Conservation (phyloP, 2,888 invertebrate species). For the Nymphalis urticae region DNA sequence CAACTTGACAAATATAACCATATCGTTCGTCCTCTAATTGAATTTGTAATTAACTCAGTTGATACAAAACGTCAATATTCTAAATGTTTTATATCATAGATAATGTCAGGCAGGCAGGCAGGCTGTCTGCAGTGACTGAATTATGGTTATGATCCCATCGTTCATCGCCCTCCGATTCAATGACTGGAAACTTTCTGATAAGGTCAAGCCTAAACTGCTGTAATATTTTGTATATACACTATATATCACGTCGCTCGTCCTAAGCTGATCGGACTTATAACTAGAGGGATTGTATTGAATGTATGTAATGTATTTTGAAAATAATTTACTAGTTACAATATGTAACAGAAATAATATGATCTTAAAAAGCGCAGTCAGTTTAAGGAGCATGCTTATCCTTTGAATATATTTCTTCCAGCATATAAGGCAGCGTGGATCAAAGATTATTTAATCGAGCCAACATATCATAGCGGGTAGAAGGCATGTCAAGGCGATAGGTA, state of each 20-base stretch:
- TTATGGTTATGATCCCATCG: slow-evolving; percentile 53
- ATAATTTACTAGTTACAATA: too few relatives aligned
- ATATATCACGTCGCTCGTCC: slow-evolving; percentile 42
- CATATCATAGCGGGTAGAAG: too few relatives aligned
- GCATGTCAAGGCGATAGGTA: too few relatives aligned
- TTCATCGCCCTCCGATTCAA: slow-evolving; percentile 57
- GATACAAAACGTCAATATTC: slow-evolving; percentile 16
- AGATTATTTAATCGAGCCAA: too few relatives aligned
- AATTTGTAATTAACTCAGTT: background rate
- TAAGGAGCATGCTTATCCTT: too few relatives aligned
- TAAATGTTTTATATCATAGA: slow-evolving; percentile 37
- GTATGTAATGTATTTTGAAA: too few relatives aligned
- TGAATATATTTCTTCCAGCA: too few relatives aligned
- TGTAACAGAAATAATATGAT: too few relatives aligned
- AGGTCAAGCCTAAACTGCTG: slow-evolving; percentile 54
- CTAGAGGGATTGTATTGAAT: too few relatives aligned
- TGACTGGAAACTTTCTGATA: slow-evolving; percentile 69
- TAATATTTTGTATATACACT: slow-evolving; percentile 52
- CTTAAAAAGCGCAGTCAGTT: too few relatives aligned
- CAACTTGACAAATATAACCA: too few relatives aligned
- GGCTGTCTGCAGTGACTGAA: slow-evolving; percentile 41
- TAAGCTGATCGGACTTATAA: background rate
- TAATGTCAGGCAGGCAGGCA: slow-evolving; percentile 45
- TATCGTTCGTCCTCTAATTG: background rate
- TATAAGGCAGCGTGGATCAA: too few relatives aligned